These are phyloP conservation scores for Syrphus vitripennis DNA, from an alignment of 2,888 invertebrate genomes.

Conservation along the genomic window DNA sequence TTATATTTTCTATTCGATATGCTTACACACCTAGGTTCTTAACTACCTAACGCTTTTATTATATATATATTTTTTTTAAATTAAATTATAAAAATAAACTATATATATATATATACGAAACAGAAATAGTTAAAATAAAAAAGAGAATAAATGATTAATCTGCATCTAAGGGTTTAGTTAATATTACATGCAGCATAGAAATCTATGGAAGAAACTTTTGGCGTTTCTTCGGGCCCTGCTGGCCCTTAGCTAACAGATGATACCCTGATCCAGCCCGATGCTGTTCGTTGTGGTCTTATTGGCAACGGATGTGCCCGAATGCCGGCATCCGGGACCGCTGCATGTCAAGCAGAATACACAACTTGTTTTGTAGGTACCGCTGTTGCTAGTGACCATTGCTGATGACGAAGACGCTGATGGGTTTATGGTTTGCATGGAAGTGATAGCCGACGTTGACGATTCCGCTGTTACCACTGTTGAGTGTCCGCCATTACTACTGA, in stretches of 20 bases:
- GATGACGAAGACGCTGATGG: constrained; percentile 48
- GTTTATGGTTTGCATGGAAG: constrained; percentile 58
- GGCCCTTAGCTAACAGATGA: constrained; percentile 81
- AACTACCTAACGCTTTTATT: constrained; percentile 57
- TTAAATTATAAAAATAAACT: constrained; percentile 54
- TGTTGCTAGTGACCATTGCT: constrained; percentile 33
- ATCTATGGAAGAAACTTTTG: constrained; percentile 81
- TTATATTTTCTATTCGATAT: constrained; percentile 68
- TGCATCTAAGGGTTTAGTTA: constrained; percentile 55
- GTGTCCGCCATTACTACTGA: constrained; percentile 42
- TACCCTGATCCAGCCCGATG: constrained; percentile 80
- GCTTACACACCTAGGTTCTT: constrained; percentile 67
- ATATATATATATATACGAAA: constrained; percentile 52
- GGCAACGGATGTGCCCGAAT: constrained; percentile 74
- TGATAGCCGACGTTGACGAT: constrained; percentile 11
- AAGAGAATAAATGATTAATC: constrained; percentile 20
- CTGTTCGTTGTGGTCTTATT: constrained; percentile 79
- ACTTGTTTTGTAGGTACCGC: constrained; percentile 72
- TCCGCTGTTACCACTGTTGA: constrained; percentile 53
- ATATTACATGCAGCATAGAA: constrained; percentile 80
- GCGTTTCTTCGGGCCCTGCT: constrained; percentile 80
- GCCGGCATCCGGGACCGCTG: constrained; percentile 75
- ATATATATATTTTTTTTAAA: constrained; percentile 46
- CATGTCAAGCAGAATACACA: constrained; percentile 75
- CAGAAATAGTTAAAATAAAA: constrained; percentile 31